These are phyloP conservation scores for Nothoprocta pentlandii DNA, from an alignment of 2,113 vertebrate genomes.

Conservation along the genomic window DNA sequence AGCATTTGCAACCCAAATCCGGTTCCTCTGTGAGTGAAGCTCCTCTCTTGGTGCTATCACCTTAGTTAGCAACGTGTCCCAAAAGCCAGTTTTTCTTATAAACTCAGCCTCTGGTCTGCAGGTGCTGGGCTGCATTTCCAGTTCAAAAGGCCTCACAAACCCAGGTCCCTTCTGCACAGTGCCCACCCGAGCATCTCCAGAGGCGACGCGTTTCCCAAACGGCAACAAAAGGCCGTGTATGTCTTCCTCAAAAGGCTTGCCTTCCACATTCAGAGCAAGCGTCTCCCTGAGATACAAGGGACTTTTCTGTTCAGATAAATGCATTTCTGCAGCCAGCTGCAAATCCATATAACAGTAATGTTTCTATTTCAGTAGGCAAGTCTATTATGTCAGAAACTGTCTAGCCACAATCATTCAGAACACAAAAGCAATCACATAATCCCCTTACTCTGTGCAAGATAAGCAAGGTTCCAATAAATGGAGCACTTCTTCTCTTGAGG, in stretches of 20 bases:
- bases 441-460: slow-evolving; percentile 60
- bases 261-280: slow-evolving; percentile 18
- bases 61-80: neutral
- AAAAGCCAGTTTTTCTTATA: neutral
- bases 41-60: neutral
- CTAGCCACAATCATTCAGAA: slow-evolving; percentile 67
- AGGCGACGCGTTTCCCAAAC: neutral
- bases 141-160: neutral
- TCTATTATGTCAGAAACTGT: slow-evolving; percentile 72
- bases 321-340: slow-evolving; percentile 62
- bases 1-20: neutral
- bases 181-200: neutral
- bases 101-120: rapidly evolving
- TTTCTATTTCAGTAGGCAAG: slow-evolving; percentile 74
- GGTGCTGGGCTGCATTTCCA: neutral
- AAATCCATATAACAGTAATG: slow-evolving; percentile 54
- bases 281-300: slow-evolving; percentile 68
- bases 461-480: slow-evolving; percentile 71
- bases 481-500: slow-evolving; percentile 68
- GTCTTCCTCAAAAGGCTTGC: slow-evolving; percentile 46
- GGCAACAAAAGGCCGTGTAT: slow-evolving; percentile 50
- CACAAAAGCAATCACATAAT: slow-evolving; percentile 75
- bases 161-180: neutral
- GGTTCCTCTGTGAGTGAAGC: neutral
- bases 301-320: slow-evolving; percentile 59